Percentiles rank a stretch among this genome's conserved stretches.
phyloP scores from a whole-genome alignment of 37 sponge, comb jelly and placozoan genomes.

The Halisarca cf. caerulea region DNA sequence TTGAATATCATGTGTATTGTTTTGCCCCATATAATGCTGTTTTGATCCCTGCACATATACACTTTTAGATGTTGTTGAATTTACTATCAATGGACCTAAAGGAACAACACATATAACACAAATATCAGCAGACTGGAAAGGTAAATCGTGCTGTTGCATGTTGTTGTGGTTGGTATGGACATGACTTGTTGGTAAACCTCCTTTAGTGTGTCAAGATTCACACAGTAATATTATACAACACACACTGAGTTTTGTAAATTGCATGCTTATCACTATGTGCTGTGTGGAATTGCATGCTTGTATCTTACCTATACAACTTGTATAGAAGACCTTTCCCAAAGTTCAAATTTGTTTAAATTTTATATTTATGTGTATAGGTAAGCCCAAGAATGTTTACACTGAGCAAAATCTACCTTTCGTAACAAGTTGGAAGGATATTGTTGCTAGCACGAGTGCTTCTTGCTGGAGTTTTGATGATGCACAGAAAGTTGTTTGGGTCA shows the following conservation, averaged over 20 bases:
- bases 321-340: no score
- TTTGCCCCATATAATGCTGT: no score
- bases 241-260: no score
- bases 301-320: no score
- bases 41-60: no score
- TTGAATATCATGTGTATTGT: no score
- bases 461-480: constrained; percentile 10
- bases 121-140: constrained; percentile 16
- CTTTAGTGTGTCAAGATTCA: neutral
- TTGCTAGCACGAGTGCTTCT: constrained; percentile 1
- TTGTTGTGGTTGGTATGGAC: neutral
- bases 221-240: neutral
- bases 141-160: neutral
- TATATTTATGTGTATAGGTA: neutral
- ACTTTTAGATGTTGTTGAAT: neutral
- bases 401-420: neutral
- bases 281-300: no score
- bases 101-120: constrained; percentile 15
- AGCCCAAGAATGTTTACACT: neutral
- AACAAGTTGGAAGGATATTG: neutral
- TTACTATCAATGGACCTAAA: neutral
- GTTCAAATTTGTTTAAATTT: no score
- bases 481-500: constrained; percentile 16
- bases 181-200: no score
- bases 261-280: no score